Conservation (phyloP, 1,140 invertebrate genomes). For the Amyelois transitella region DNA sequence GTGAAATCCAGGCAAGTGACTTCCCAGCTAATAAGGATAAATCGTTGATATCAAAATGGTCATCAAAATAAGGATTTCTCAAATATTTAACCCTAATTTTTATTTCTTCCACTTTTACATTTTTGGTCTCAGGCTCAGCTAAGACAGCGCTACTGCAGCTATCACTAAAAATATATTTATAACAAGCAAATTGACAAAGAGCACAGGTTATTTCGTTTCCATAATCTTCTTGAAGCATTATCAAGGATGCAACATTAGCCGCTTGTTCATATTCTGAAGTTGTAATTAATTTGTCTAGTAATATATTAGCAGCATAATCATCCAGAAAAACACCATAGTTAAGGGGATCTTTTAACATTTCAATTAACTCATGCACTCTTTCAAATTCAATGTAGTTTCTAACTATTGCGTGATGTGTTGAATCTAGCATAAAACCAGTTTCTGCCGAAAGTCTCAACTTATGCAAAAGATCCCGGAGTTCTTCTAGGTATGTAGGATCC, state of each 20-base stretch:
- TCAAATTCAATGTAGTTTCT: constrained; percentile 78
- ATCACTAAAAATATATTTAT: constrained; percentile 81
- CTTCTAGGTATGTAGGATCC: constrained; percentile 75
- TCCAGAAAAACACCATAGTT: constrained; percentile 95
- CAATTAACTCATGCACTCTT: constrained; percentile 78
- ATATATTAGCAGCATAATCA: constrained; percentile 83
- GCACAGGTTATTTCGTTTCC: constrained; percentile 81
- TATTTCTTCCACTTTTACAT: constrained; percentile 77
- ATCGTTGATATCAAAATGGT: constrained; percentile 89
- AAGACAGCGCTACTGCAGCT: constrained; percentile 54
- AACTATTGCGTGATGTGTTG: constrained; percentile 88
- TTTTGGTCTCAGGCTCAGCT: constrained; percentile 54
- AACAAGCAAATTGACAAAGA: constrained; percentile 84
- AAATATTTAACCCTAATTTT: constrained; percentile 87
- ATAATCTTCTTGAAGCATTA: constrained; percentile 94
- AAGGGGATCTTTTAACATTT: constrained; percentile 85
- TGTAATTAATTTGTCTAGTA: constrained; percentile 88
- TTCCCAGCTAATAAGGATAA: constrained; percentile 83
- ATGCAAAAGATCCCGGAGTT: constrained; percentile 80
- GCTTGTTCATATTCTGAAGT: constrained; percentile 81
- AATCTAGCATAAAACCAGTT: constrained; percentile 81
- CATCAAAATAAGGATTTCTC: constrained; percentile 88
- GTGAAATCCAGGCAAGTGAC: constrained; percentile 80
- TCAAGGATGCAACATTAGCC: constrained; percentile 82
- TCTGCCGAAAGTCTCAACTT: constrained; percentile 82